Base-by-base conservation (phyloP, 1,140 invertebrate species). In the Drosophila bifasciata region DNA sequence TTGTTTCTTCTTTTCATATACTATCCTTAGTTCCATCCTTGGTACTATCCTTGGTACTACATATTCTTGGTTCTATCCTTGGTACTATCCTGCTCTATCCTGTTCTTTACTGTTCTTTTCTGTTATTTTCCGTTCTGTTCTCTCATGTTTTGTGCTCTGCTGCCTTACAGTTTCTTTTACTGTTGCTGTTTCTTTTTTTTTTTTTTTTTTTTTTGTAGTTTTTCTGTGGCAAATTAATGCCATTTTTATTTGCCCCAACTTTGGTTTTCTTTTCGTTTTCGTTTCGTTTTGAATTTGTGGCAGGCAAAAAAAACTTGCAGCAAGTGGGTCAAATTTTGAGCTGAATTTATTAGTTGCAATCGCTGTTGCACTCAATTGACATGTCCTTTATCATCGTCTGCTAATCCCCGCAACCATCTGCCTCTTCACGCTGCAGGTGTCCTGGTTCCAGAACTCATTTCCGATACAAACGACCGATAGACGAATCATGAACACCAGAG, bases 401-500 rank as follows among this genome's bases (percentile, higher is more conserved):
- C 67, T 70, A 70, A 70, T 70, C 59, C 66, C 46, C 17, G n/a
- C n/a, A 25, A 44, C 11, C 15, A 21, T 19, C 66, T 32, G 9
- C 23, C 23, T 32, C 1, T 11, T 44, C 28, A 25, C 44, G 51
- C 52, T 57, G 45, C 79, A 94, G 93, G 93, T 94, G 39, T 92
- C 94, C 43, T 95, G 94, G 94, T 94, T 94, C 78, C 93, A 94
- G 64, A 94, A 95, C 84, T 94, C 94, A 46, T 94, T 95, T 83
- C 93, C 94, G n/a, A 91, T 95, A 75, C 93, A 93, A 70, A 92
- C 93, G 5, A 94, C 93, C 17, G 94, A 94, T 64, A 92, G 94
- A 2, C 92, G 94, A 36, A 92, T 93, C 13, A 94, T 95, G 93
- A 93, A 94, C 28, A 93, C 93, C 15, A 89, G 93, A 19, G 93